phyloP scores from a whole-genome alignment of 2,113 vertebrate genomes.

The Psettodes erumei region DNA sequence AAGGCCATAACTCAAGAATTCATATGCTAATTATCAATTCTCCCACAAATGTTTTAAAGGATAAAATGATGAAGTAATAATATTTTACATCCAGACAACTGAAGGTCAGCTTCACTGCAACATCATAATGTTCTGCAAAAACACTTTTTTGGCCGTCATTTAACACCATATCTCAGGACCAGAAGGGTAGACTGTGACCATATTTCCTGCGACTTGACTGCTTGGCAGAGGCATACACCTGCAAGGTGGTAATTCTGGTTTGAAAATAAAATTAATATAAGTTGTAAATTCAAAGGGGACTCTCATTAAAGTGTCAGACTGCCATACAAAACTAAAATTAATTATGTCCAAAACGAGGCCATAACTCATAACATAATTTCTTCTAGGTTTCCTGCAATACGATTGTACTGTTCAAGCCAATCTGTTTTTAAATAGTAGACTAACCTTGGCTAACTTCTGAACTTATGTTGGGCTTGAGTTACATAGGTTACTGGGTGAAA shows the following conservation, averaged over 20 bases:
- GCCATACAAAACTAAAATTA: not conserved
- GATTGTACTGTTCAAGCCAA: not conserved
- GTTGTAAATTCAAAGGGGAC: slow-evolving; percentile 6
- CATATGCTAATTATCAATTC: too few species aligned
- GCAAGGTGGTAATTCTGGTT: too few species aligned
- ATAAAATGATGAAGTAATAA: too few species aligned
- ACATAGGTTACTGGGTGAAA: slow-evolving; percentile 20
- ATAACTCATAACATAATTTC: not conserved
- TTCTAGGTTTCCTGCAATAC: not conserved
- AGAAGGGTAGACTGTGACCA: too few species aligned
- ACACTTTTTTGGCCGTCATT: too few species aligned
- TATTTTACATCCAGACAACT: too few species aligned
- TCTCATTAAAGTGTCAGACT: slow-evolving; percentile 11
- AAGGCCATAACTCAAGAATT: not conserved
- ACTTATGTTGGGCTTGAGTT: slow-evolving; percentile 15
- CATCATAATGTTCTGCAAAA: too few species aligned
- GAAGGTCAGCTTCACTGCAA: too few species aligned
- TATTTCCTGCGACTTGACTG: too few species aligned
- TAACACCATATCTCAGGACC: too few species aligned
- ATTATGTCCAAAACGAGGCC: not conserved
- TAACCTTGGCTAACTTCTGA: slow-evolving; percentile 9
- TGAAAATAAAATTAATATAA: slow-evolving; percentile 9
- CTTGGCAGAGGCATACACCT: too few species aligned
- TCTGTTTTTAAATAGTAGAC: not conserved
- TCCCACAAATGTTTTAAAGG: too few species aligned